phyloP scores from a whole-genome alignment of 2,888 invertebrate species.

The Ophraella communa region DNA sequence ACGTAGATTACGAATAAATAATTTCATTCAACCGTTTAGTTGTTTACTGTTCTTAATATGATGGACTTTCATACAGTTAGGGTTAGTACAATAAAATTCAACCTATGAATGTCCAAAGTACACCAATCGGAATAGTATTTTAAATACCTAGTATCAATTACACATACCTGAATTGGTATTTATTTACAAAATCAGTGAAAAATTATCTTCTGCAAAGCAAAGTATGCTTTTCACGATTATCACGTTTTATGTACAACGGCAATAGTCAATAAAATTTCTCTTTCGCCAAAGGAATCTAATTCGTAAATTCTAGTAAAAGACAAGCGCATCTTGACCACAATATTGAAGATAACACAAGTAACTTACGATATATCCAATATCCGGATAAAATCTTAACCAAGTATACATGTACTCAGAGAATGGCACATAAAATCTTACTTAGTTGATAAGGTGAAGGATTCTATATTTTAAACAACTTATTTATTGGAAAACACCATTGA shows the following conservation, averaged over 20 bases:
- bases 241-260: slow-evolving; percentile 32
- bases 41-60: too few species aligned
- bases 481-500: slow-evolving; percentile 1
- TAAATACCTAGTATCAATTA: not conserved
- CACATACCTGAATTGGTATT: not conserved
- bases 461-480: slow-evolving; percentile 10
- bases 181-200: not conserved
- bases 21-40: too few species aligned
- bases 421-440: slow-evolving; percentile 40
- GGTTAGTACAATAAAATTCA: too few species aligned
- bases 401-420: slow-evolving; percentile 39
- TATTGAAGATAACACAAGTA: slow-evolving; percentile 35
- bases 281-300: slow-evolving; percentile 29
- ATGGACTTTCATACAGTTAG: too few species aligned
- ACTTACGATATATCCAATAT: slow-evolving; percentile 38
- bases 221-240: slow-evolving; percentile 27
- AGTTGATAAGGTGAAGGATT: slow-evolving; percentile 30
- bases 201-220: slow-evolving; percentile 12
- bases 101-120: too few species aligned
- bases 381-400: slow-evolving; percentile 38
- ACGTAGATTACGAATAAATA: too few species aligned
- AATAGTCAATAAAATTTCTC: slow-evolving; percentile 31
- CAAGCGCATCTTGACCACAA: slow-evolving; percentile 38
- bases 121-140: too few species aligned
- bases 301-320: slow-evolving; percentile 34